These are phyloP conservation scores for Selenia dentaria DNA, from an alignment of 2,888 invertebrate genomes.

Conservation along the genomic window DNA sequence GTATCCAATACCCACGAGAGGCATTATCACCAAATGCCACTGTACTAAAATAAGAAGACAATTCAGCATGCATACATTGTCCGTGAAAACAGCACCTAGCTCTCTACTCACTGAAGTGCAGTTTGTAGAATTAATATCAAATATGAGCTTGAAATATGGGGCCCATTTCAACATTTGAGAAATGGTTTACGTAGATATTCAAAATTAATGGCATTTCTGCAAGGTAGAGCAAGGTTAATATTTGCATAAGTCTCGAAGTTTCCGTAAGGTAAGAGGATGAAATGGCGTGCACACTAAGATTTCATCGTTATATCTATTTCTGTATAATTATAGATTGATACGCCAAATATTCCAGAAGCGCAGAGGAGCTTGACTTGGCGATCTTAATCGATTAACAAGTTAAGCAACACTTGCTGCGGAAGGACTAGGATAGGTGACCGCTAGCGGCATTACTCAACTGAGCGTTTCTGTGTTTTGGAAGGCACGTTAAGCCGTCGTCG, in stretches of 20 bases:
- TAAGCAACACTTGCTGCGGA: no score
- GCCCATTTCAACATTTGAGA: conserved; percentile 3
- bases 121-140: conserved; percentile 17
- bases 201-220: conserved; percentile 3
- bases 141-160: conserved; percentile 5
- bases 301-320: no score
- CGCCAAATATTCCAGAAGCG: no score
- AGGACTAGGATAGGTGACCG: no score
- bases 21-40: neutral
- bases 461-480: no score
- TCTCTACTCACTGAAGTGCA: conserved; percentile 18
- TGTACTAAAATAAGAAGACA: conserved; percentile 13
- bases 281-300: no score
- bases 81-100: neutral
- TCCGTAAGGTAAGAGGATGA: neutral
- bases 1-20: no score
- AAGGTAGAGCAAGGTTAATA: neutral
- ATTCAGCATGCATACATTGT: conserved; percentile 12
- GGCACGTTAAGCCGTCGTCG: no score
- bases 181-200: conserved; percentile 5
- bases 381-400: no score
- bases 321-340: no score
- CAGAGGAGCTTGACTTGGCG: no score
- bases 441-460: no score
- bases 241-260: neutral